Conservation (phyloP, 2,113 vertebrate species). For the Thamnophis sirtalis region DNA sequence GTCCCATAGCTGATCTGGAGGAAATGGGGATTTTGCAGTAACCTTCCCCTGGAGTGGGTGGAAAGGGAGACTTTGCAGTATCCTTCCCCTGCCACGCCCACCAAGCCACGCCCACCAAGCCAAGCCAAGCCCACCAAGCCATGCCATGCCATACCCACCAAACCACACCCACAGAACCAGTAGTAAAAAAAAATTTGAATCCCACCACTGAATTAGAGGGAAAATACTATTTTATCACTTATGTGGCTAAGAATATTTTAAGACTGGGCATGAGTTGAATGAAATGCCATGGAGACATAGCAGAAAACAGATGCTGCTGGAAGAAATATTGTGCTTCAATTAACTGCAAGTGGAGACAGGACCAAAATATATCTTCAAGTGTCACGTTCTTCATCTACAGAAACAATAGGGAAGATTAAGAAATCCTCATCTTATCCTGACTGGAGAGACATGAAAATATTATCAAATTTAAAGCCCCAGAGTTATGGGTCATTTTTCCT, state of each 20-base stretch:
- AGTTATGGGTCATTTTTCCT: not conserved
- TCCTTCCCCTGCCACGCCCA: too few species aligned
- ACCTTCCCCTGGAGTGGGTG: too few species aligned
- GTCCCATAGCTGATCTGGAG: too few species aligned
- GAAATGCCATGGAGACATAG: not conserved
- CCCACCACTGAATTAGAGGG: not conserved
- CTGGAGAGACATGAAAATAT: not conserved
- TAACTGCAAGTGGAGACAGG: not conserved
- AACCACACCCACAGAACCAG: too few species aligned
- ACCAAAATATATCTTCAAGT: not conserved
- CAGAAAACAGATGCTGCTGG: not conserved
- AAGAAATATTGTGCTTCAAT: not conserved
- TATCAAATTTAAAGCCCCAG: not conserved
- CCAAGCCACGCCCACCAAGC: too few species aligned
- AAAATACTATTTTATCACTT: not conserved
- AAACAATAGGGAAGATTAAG: not conserved
- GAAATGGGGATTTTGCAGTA: too few species aligned
- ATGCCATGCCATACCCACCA: too few species aligned
- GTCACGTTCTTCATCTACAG: not conserved
- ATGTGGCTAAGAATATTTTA: not conserved
- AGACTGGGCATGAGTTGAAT: not conserved
- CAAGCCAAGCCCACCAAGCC: too few species aligned
- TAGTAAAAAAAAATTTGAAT: too few species aligned
- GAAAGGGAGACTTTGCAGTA: too few species aligned
- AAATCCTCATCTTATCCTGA: not conserved